These are phyloP conservation scores for Brachyopa scutellaris DNA, from an alignment of 2,888 invertebrate genomes.

Conservation along the genomic window DNA sequence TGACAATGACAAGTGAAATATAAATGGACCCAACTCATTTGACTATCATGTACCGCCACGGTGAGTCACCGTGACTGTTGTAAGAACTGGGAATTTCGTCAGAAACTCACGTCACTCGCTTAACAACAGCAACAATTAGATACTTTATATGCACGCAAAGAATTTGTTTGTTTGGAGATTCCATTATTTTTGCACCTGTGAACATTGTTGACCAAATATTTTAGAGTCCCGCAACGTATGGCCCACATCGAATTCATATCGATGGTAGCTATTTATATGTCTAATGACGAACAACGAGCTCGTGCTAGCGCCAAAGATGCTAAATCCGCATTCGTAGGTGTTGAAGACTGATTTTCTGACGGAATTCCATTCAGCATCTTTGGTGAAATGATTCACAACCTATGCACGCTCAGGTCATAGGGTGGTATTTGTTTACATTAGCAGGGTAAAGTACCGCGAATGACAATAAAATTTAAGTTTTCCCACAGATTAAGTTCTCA, in stretches of 20 bases:
- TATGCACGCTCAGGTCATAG: background rate
- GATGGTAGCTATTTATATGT: too few relatives aligned
- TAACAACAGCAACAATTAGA: background rate
- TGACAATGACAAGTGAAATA: background rate
- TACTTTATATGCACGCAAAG: background rate
- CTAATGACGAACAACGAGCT: slow-evolving; percentile 29
- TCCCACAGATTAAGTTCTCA: too few relatives aligned
- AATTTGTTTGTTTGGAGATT: background rate
- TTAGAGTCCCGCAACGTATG: background rate
- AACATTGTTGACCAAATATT: background rate
- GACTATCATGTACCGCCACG: background rate
- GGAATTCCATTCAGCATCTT: slow-evolving; percentile 1
- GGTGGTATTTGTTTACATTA: background rate
- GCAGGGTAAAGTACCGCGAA: slow-evolving; percentile 5
- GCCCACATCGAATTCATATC: background rate
- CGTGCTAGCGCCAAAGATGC: slow-evolving; percentile 10
- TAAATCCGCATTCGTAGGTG: slow-evolving; percentile 36
- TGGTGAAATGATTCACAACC: slow-evolving; percentile 4
- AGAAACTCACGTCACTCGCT: slow-evolving; percentile 1
- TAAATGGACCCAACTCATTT: slow-evolving; percentile 2
- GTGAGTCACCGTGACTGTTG: background rate
- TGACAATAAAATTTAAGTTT: background rate
- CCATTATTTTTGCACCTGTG: background rate
- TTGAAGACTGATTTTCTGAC: background rate
- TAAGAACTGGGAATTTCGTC: background rate